These are phyloP conservation scores for Candidula unifasciata DNA, from an alignment of 2,888 invertebrate species.

Conservation along the genomic window DNA sequence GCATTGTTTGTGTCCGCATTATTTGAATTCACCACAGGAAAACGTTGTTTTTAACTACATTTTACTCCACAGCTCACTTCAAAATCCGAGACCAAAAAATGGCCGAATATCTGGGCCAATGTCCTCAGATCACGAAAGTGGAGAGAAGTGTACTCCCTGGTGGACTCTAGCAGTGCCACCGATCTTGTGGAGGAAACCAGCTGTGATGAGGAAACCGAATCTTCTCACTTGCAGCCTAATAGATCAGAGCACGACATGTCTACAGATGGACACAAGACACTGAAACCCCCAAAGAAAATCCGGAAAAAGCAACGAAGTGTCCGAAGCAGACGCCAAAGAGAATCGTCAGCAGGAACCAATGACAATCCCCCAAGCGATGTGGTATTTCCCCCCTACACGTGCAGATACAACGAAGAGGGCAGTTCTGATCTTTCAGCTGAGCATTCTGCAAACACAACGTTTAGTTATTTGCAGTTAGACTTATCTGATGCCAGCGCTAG, in stretches of 20 bases:
- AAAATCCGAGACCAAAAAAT: neutral
- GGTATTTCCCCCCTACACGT: neutral
- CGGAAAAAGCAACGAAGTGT: neutral
- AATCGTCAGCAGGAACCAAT: no score
- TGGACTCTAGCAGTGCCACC: neutral
- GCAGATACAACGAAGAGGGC: neutral
- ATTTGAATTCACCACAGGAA: no score
- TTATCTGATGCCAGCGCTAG: neutral
- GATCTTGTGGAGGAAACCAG: neutral
- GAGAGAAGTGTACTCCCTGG: neutral
- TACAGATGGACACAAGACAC: neutral
- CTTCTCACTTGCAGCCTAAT: no score
- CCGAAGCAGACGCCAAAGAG: neutral
- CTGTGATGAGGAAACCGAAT: neutral
- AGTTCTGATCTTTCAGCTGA: neutral
- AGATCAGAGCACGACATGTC: no score
- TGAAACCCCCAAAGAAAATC: no score
- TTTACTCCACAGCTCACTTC: neutral
- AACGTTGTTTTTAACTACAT: no score
- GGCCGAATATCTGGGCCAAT: neutral
- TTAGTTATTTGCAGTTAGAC: neutral
- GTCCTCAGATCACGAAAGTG: slow-evolving; percentile 10
- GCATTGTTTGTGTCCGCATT: no score
- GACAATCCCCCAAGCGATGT: neutral
- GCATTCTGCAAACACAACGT: neutral